Evolutionary conservation across 2,888 invertebrate species (phyloP).

Genomic region (Drosophila rubida): DNA sequence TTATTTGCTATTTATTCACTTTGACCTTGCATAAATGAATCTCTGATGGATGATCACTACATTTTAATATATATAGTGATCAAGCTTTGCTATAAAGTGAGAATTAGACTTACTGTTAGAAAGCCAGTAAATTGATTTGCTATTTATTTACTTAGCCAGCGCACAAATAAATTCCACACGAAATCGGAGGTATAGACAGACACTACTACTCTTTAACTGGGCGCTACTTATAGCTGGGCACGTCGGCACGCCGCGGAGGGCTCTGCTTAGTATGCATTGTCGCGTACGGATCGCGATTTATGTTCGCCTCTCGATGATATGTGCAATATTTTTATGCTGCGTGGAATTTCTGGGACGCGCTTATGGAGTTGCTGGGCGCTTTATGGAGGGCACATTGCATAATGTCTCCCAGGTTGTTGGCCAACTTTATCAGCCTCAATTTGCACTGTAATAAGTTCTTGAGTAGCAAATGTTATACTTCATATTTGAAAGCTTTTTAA

Average conservation of each 20-base stretch:
- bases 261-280: slow-evolving; percentile 57
- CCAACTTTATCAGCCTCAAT: not conserved
- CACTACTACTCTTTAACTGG: slow-evolving; percentile 5
- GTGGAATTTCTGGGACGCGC: slow-evolving; percentile 40
- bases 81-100: not conserved
- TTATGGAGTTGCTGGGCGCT: slow-evolving; percentile 1
- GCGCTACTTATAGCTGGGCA: slow-evolving; percentile 41
- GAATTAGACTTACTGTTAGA: too few species aligned
- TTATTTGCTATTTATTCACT: slow-evolving; percentile 32
- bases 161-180: slow-evolving; percentile 33
- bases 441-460: slow-evolving; percentile 1
- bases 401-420: slow-evolving; percentile 21
- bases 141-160: slow-evolving; percentile 24
- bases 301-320: slow-evolving; percentile 55
- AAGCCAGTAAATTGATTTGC: slow-evolving; percentile 11
- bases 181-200: slow-evolving; percentile 2
- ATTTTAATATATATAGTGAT: not conserved
- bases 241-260: slow-evolving; percentile 32
- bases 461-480: not conserved
- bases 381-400: slow-evolving; percentile 35
- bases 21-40: too few species aligned
- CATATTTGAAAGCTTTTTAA: not conserved
- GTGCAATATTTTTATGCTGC: slow-evolving; percentile 70
- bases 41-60: too few species aligned
- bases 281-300: slow-evolving; percentile 44